These are phyloP conservation scores for Zaprionus vittiger DNA, from an alignment of 1,140 invertebrate genomes.

Conservation along the genomic window DNA sequence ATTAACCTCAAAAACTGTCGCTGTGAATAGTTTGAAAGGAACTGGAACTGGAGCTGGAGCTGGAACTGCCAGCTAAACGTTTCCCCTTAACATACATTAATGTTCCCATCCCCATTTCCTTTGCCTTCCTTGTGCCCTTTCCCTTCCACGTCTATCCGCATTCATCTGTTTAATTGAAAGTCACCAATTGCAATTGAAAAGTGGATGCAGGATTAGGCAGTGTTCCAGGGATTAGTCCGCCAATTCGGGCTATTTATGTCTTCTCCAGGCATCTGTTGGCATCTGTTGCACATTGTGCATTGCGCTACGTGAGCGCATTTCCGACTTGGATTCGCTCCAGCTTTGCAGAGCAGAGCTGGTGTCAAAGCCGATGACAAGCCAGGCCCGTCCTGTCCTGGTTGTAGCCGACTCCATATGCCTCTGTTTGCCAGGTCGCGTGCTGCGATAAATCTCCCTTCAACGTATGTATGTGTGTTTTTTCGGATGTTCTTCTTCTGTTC, in stretches of 20 bases:
- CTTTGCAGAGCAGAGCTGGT: background rate
- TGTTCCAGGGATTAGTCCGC: slow-evolving; percentile 52
- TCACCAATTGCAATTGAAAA: slow-evolving; percentile 61
- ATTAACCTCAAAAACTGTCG: slow-evolving; percentile 73
- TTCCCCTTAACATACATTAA: background rate
- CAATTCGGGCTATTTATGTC: slow-evolving; percentile 49
- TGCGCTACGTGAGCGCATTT: slow-evolving; percentile 60
- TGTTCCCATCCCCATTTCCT: background rate
- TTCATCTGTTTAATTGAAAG: slow-evolving; percentile 78
- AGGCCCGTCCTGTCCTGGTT: background rate
- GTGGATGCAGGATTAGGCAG: slow-evolving; percentile 55
- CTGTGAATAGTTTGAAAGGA: slow-evolving; percentile 71
- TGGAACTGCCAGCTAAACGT: slow-evolving; percentile 1
- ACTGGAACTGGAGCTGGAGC: background rate
- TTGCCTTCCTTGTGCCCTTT: background rate
- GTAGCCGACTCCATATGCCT: background rate
- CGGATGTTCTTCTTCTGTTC: slow-evolving; percentile 9
- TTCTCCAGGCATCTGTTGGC: slow-evolving; percentile 37
- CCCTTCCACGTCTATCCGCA: background rate
- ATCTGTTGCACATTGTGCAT: slow-evolving; percentile 76
- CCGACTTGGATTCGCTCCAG: slow-evolving; percentile 25
- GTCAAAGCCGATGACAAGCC: slow-evolving; percentile 3
- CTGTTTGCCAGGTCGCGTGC: slow-evolving; percentile 49
- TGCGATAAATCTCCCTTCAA: slow-evolving; percentile 54
- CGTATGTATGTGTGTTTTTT: slow-evolving; percentile 6